phyloP scores from a whole-genome alignment of 2,888 invertebrate genomes.

The Serrognathus titanus region DNA sequence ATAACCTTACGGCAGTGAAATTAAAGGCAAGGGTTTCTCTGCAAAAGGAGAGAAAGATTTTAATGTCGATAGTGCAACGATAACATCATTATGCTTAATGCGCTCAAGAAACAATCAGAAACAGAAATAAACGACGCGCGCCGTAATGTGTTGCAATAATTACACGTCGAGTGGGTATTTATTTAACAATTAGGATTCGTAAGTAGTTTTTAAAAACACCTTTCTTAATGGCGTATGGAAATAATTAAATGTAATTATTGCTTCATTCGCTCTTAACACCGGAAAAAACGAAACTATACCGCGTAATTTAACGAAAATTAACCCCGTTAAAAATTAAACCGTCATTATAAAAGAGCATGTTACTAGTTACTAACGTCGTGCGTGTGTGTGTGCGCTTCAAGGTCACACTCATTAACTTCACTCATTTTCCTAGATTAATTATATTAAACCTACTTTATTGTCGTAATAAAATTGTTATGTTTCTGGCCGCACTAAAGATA shows the following conservation, averaged over 20 bases:
- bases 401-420: slow-evolving; percentile 7
- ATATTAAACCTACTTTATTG: background rate
- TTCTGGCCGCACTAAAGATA: background rate
- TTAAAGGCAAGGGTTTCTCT: too few relatives aligned
- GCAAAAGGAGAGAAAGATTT: background rate
- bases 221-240: slow-evolving; percentile 21
- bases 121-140: background rate
- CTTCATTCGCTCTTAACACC: slow-evolving; percentile 21
- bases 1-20: too few relatives aligned
- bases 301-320: slow-evolving; percentile 28
- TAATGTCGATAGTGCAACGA: background rate
- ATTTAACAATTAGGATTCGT: slow-evolving; percentile 30
- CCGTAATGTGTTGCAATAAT: slow-evolving; percentile 11
- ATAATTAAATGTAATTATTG: slow-evolving; percentile 26
- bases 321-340: slow-evolving; percentile 23
- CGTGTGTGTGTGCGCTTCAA: background rate
- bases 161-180: slow-evolving; percentile 23
- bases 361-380: background rate
- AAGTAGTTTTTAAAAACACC: slow-evolving; percentile 28
- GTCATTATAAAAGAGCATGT: slow-evolving; percentile 19
- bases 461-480: slow-evolving; percentile 1
- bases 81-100: slow-evolving; percentile 4
- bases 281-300: slow-evolving; percentile 24
- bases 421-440: background rate
- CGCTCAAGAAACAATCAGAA: background rate